These are phyloP conservation scores for Falco concolor DNA, from an alignment of 2,797 vertebrate species.

Conservation along the genomic window DNA sequence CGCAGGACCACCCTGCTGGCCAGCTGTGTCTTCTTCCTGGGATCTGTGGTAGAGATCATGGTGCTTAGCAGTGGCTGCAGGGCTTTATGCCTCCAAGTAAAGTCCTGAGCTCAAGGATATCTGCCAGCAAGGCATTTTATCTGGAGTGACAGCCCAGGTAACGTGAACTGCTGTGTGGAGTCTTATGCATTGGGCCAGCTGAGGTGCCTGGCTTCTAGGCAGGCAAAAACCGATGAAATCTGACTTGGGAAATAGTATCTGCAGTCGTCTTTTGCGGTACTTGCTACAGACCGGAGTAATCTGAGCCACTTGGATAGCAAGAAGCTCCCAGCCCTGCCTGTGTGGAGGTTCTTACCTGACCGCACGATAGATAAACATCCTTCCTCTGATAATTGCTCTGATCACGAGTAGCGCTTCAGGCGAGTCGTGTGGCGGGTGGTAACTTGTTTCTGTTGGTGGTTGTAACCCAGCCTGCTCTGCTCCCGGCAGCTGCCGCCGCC, in stretches of 20 bases:
- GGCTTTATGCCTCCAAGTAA: background rate
- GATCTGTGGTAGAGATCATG: background rate
- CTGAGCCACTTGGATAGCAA: background rate
- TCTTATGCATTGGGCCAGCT: background rate
- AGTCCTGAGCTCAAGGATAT: background rate
- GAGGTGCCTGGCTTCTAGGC: background rate
- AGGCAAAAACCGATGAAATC: background rate
- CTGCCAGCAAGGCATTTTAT: background rate
- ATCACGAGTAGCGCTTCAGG: background rate
- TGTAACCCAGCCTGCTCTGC: background rate
- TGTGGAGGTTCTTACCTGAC: background rate
- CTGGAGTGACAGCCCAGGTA: background rate
- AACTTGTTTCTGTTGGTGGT: background rate
- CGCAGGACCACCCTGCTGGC: background rate
- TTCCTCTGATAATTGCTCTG: background rate
- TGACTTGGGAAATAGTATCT: background rate
- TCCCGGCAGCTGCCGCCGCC: background rate
- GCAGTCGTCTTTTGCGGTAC: background rate
- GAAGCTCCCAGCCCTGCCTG: background rate
- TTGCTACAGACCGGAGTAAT: background rate
- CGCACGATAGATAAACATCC: background rate
- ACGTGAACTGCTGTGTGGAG: background rate
- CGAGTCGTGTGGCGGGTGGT: background rate
- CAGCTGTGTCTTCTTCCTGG: background rate
- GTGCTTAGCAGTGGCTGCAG: background rate